Conservation (phyloP, 1,140 invertebrate species). For the Manduca sexta region DNA sequence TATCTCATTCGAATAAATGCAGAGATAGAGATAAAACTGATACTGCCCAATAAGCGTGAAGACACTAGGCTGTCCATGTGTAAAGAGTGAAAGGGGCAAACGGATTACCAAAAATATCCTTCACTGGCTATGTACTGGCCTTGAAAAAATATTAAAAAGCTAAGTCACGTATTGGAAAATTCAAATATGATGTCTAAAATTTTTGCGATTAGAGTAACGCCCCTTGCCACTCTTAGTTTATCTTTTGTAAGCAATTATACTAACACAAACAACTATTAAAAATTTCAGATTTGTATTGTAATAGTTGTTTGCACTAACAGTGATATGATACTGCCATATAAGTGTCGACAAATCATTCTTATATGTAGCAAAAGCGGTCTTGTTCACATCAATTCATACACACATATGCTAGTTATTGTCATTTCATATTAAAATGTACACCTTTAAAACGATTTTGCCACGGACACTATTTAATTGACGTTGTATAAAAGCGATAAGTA, state of each 20-base stretch:
- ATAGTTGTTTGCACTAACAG: too few relatives aligned
- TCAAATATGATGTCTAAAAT: too few relatives aligned
- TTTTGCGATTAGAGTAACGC: too few relatives aligned
- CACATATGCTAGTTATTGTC: constrained; percentile 27
- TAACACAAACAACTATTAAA: too few relatives aligned
- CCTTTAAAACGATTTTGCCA: constrained; percentile 34
- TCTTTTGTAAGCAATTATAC: too few relatives aligned
- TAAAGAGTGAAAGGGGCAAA: constrained; percentile 1
- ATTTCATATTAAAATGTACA: constrained; percentile 59
- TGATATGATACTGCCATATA: too few relatives aligned
- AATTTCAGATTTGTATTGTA: too few relatives aligned
- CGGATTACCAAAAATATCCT: not conserved
- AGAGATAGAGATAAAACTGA: constrained; percentile 39
- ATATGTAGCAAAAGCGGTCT: constrained; percentile 11
- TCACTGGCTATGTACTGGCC: not conserved
- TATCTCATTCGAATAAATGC: constrained; percentile 62
- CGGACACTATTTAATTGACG: constrained; percentile 32
- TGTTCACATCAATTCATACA: constrained; percentile 19
- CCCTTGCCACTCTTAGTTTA: too few relatives aligned
- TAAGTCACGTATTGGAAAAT: too few relatives aligned
- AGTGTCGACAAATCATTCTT: constrained; percentile 6
- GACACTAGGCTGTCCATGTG: not conserved
- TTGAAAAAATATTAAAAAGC: not conserved
- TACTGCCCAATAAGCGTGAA: constrained; percentile 32
- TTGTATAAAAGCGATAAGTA: constrained; percentile 39